These are phyloP conservation scores for Tortricodes alternella DNA, from an alignment of 2,888 invertebrate species.

Conservation along the genomic window DNA sequence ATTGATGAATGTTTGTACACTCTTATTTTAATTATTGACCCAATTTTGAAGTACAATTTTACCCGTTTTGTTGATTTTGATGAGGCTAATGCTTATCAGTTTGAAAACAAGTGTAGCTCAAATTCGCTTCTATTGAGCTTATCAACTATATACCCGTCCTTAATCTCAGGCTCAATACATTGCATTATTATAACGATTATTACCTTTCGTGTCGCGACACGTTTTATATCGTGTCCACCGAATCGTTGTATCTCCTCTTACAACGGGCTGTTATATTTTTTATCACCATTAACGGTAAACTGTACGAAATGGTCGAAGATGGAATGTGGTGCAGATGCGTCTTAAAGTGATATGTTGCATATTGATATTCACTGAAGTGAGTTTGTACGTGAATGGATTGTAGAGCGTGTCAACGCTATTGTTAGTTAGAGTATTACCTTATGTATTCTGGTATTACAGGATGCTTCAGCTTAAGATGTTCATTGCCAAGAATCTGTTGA, in stretches of 20 bases:
- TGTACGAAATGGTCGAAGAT: constrained; percentile 24
- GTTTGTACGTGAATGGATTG: not conserved
- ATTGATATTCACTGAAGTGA: not conserved
- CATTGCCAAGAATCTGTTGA: too few species aligned
- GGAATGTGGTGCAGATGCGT: constrained; percentile 14
- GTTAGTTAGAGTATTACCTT: too few species aligned
- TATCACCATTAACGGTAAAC: constrained; percentile 42
- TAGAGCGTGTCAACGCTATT: not conserved
- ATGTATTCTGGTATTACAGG: too few species aligned
- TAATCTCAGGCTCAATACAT: not conserved
- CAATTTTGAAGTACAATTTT: too few species aligned
- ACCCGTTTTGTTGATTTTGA: too few species aligned
- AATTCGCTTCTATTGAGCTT: not conserved
- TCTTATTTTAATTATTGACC: too few species aligned
- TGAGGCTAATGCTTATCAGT: not conserved
- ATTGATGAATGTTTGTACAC: too few species aligned
- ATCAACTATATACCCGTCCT: not conserved
- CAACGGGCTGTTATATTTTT: constrained; percentile 31
- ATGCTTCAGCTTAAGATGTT: too few species aligned
- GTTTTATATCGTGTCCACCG: not conserved
- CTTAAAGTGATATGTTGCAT: not conserved
- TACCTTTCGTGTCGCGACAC: not conserved
- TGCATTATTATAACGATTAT: not conserved
- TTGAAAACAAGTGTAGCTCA: not conserved
- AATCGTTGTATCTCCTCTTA: constrained; percentile 21